Percentiles rank a stretch among this genome's conserved stretches.
Conservation (phyloP, 2,888 invertebrate genomes). For the Cylloceria caligata region DNA sequence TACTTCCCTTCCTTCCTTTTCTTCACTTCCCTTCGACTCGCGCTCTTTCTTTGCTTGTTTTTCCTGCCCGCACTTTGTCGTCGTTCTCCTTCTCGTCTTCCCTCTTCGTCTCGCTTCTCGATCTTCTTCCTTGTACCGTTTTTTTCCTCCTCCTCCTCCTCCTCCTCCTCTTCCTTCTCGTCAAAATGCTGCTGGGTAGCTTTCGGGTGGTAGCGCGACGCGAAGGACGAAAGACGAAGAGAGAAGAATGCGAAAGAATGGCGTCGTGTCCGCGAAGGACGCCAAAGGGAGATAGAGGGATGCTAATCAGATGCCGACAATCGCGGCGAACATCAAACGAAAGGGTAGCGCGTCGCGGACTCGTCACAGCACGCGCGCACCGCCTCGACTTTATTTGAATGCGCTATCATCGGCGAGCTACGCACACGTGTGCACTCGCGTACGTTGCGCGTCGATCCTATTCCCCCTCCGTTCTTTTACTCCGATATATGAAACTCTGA, state of each 20-base stretch:
- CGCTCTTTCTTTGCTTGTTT: slow-evolving; percentile 25
- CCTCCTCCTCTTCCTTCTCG: slow-evolving; percentile 47
- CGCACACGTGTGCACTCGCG: slow-evolving; percentile 29
- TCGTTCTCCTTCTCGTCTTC: slow-evolving; percentile 54
- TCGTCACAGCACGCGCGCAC: slow-evolving; percentile 78
- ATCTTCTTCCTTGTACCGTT: slow-evolving; percentile 29
- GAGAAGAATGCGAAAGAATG: slow-evolving; percentile 41
- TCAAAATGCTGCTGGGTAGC: slow-evolving; percentile 47
- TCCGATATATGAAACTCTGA: slow-evolving; percentile 5
- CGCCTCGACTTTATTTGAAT: slow-evolving; percentile 81
- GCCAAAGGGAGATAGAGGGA: slow-evolving; percentile 74
- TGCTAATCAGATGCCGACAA: slow-evolving; percentile 84
- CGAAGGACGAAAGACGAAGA: slow-evolving; percentile 35
- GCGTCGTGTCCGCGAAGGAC: slow-evolving; percentile 50
- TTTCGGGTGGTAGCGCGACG: slow-evolving; percentile 35
- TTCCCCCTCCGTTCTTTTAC: background rate
- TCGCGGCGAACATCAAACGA: slow-evolving; percentile 82
- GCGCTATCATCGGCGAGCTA: slow-evolving; percentile 67
- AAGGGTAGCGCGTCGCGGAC: slow-evolving; percentile 76
- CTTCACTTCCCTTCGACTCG: slow-evolving; percentile 19
- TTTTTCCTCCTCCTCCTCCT: slow-evolving; percentile 40
- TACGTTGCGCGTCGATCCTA: slow-evolving; percentile 36
- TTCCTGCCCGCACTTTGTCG: slow-evolving; percentile 47
- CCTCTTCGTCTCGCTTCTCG: slow-evolving; percentile 36
- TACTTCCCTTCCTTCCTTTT: slow-evolving; percentile 64